phyloP scores from a whole-genome alignment of 2,113 vertebrate species.

The Lonchura striata region DNA sequence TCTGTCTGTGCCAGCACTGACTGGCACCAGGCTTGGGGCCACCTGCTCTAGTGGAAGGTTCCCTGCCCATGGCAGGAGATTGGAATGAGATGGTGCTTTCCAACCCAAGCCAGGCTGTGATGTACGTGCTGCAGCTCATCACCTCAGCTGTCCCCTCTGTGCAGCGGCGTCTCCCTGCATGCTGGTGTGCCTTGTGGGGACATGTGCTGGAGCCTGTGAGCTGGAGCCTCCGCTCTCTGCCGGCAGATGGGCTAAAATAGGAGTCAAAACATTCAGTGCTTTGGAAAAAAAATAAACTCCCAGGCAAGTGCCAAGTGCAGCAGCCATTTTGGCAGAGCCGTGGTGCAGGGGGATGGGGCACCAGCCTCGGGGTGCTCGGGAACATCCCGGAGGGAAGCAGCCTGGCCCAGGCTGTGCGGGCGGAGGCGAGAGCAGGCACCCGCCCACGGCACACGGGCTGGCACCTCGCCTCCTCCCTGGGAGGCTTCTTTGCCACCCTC shows the following conservation, averaged over 20 bases:
- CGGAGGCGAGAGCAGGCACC: neutral
- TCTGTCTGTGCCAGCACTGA: neutral
- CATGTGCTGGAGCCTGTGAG: accelerated
- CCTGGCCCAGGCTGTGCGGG: neutral
- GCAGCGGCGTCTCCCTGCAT: neutral
- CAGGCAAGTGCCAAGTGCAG: neutral
- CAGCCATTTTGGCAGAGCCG: neutral
- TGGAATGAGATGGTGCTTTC: neutral
- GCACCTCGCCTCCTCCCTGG: neutral
- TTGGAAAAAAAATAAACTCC: slow-evolving; percentile 13
- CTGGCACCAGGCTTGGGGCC: neutral
- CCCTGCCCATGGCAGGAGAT: neutral
- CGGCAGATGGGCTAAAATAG: neutral
- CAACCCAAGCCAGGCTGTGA: too few species aligned
- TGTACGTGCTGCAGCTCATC: neutral
- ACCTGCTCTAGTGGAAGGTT: neutral
- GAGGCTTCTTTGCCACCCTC: neutral
- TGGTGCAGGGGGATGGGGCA: neutral
- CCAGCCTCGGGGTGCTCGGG: neutral
- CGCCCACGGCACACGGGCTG: neutral
- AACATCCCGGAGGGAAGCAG: neutral
- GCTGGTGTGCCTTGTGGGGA: neutral
- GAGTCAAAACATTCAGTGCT: neutral
- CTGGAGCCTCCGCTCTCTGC: neutral
- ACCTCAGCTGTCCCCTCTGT: neutral